Base-by-base conservation (phyloP, 1,140 invertebrate genomes). In the Bombus breviceps region DNA sequence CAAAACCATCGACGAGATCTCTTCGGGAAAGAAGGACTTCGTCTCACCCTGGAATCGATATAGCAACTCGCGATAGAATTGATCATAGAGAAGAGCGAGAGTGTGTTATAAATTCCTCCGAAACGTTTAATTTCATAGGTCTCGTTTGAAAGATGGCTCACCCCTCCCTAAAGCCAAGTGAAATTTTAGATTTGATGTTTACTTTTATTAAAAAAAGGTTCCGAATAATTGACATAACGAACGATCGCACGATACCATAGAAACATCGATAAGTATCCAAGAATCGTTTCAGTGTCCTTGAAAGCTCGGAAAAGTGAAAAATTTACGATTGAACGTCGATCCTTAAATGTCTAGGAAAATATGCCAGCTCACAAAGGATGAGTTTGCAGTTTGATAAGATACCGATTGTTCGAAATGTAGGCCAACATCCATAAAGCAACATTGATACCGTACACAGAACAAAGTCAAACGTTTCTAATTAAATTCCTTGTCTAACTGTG, bases 1-100 rank as follows among this genome's bases (percentile, higher is more conserved):
- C 1, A 99, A 95, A 22, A 98, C 97, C 73, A 75, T 85, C 18
- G 87, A 83, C 57, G 43, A 79, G 66, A 88, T 86, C 76, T 89
- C 68, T 73, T 82, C 75, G 37, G 75, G 83, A 41, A 86, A 86
- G 74, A 86, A 86, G 34, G 83, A 79, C 71, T 88, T 88, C 64
- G 25, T 28, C 34, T 82, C 43, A 39, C 37, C 28, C 83, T 76
- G 34, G 18, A 59, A 85, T 39, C 28, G 71, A 78, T 69, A 69
- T 22, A 53, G 5, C 47, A 22, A 6, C 6, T 53, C 18, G 18
- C 1, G 1, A 53, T 22, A 8, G 47, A 53, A 8, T 53, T 22
- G 47, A 53, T 53, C 18, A 6, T 22, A 53, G 47, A 53, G 47
- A 8, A 53, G 6, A 18, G 18, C 18, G 6, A 53, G 6, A 53